Evolutionary conservation across 1,140 invertebrate species (phyloP), one percentile per base, ranked within the genome.

Genomic region (Onthophagus taurus): DNA sequence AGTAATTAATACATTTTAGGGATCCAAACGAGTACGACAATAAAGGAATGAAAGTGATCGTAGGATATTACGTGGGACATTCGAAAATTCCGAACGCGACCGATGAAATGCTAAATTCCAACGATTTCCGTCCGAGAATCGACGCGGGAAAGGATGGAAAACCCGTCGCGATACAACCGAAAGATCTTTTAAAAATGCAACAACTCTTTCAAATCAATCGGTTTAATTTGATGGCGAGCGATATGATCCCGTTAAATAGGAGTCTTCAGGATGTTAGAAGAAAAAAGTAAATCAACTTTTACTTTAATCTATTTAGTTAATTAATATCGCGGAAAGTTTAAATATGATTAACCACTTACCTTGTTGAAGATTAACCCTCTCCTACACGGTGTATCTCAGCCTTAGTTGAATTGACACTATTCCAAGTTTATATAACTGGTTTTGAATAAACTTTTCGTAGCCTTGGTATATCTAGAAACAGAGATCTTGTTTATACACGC

Each of bases 161-260:
- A 48, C 84, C 89, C 2, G 89, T 93, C 9, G 70, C 87, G 16
- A 73, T 92, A 31, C 76, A 81, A 11, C 75, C 79, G 5, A 77
- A 78, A 56, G 83, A 92, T 55, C 69, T 81, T 39, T 69, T 79
- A 17, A 72, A 77, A 55, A 86, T 87, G 72, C 80, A 85, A 53
- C 78, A 84, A 47, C 72, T 92, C 3, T 93, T 84, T 62, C 75
- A 81, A 53, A 81, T 94, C 30, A 92, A 95, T 66, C 78, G 84
- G 26, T 95, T 93, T 59, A 94, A 95, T 67, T 69, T 95, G 46
- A 68, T 93, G 66, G 91, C 87, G 21, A 91, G 89, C 61, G 93
- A 97, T 70, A 76, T 80, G 50, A 93, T 96, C 58, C 85, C 90
- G 8, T 70, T 97, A 19, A 93, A 96, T 63, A 72, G 93, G 58